A percentile compares a stretch with the other conserved stretches of the same genome.
These are phyloP conservation scores for Microcebus lehilahytsara DNA, from an alignment of 2,113 vertebrate genomes.

Conservation along the genomic window DNA sequence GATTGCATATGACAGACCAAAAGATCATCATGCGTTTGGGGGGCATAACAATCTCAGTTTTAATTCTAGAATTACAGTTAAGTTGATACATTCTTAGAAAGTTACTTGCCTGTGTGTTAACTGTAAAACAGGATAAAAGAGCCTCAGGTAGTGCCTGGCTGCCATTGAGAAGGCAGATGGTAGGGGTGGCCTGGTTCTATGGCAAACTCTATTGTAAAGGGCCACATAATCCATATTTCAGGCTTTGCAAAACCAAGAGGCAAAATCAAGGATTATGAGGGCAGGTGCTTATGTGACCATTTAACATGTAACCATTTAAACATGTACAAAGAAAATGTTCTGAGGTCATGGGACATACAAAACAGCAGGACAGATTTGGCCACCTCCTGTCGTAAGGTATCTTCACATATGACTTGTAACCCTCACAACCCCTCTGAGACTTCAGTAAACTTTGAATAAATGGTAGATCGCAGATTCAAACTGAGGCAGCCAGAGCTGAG, in stretches of 20 bases:
- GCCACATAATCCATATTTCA: not conserved
- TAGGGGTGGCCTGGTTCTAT: not conserved
- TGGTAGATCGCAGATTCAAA: not conserved
- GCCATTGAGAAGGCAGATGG: not conserved
- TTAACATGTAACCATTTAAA: not conserved
- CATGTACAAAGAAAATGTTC: not conserved
- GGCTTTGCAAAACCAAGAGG: not conserved
- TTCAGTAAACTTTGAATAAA: not conserved
- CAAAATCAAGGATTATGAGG: not conserved
- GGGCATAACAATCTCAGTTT: not conserved
- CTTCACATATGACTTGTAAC: not conserved
- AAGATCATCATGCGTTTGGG: not conserved
- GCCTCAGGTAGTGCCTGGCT: not conserved
- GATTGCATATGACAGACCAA: not conserved
- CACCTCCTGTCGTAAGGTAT: not conserved
- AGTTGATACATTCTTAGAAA: not conserved
- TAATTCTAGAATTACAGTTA: slow-evolving; percentile 12
- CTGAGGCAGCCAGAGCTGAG: not conserved
- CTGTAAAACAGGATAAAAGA: not conserved
- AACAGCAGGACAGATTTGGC: not conserved
- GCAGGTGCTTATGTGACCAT: not conserved
- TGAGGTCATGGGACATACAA: not conserved
- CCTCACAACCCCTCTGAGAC: not conserved
- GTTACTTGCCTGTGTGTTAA: not conserved
- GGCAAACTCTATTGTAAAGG: not conserved